Evolutionary conservation across 1,140 invertebrate species (phyloP), one percentile per base, ranked within the genome.

Genomic region (Drosophila kanapiae): DNA sequence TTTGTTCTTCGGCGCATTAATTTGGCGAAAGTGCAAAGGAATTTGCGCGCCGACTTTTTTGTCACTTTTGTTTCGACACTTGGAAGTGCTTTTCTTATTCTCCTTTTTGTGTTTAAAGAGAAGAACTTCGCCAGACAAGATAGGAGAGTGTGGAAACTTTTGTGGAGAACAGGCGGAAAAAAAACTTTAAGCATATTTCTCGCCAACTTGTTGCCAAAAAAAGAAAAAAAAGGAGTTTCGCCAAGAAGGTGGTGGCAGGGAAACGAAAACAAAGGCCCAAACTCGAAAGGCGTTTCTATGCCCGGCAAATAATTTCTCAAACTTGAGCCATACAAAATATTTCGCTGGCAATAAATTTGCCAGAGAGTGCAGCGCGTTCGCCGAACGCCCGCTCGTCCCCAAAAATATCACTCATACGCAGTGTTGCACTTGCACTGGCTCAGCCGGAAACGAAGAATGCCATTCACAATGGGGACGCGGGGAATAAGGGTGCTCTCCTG

Each of bases 11-110:
- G 23, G 35, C 14, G 68, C 72, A 78, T 85, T 82, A 78, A 85
- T 85, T 78, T 85, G 47, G 38, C 48, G 51, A 75, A 67, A 83
- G 71, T 79, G 70, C 56, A 45, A 75, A 78, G 60, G 65, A 65
- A 75, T 82, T 82, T 62, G 37, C 54, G 14, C 27, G 67, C 63
- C 58, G 18, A 35, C 56, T 76, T 88, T 83, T 88, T 88, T 88
- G 84, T 80, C 85, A 88, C 85, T 88, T 78, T 90, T 81, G 78
- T 90, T 90, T 88, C 85, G 85, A 90, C 85, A 90, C 85, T 90
- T 85, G 76, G 78, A 90, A 90, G 85, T 90, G 71, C 78, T 82
- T 60, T 51, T 51, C 42, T 47, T 67, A 1, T 42, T 29, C 10
- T 9, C 11, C 54, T 48, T 51, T 70, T 53, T 69, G 64, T 69